Conservation (phyloP, 2,113 vertebrate genomes). For the Coptodon bakossiorum region DNA sequence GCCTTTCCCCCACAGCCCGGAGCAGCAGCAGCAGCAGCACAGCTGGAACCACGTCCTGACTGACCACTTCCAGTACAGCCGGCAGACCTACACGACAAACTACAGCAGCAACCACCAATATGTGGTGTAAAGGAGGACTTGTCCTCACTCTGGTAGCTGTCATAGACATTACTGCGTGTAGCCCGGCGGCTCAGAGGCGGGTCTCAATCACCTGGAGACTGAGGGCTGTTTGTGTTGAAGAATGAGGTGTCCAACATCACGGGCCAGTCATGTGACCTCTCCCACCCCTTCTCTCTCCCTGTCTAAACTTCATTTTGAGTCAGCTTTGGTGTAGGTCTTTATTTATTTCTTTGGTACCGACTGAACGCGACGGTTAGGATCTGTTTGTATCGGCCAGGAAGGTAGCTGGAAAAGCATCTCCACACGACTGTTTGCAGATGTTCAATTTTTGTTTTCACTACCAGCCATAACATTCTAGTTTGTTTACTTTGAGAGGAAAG, state of each 20-base stretch:
- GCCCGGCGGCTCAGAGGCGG: background rate
- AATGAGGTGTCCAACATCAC: background rate
- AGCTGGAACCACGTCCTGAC: constrained; percentile 74
- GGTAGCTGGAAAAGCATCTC: background rate
- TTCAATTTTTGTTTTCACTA: background rate
- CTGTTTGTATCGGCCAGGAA: background rate
- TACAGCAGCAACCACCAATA: constrained; percentile 78
- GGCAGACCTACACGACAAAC: constrained; percentile 75
- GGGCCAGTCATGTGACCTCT: constrained; percentile 5
- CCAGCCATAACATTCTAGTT: background rate
- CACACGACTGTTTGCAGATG: background rate
- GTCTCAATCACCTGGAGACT: background rate
- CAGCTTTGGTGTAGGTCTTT: background rate
- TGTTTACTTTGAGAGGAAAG: background rate
- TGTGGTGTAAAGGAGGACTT: constrained; percentile 74
- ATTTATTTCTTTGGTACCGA: constrained; percentile 13
- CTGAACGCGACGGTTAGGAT: background rate
- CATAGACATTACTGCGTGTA: constrained; percentile 41
- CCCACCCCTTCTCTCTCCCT: background rate
- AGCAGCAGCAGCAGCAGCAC: constrained; percentile 75
- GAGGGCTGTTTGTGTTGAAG: constrained; percentile 24
- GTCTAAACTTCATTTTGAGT: constrained; percentile 8
- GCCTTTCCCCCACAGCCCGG: constrained; percentile 71
- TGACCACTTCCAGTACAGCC: constrained; percentile 87
- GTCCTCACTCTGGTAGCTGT: background rate